Conservation (phyloP, 2,888 invertebrate genomes). For the Synergus japonicus region DNA sequence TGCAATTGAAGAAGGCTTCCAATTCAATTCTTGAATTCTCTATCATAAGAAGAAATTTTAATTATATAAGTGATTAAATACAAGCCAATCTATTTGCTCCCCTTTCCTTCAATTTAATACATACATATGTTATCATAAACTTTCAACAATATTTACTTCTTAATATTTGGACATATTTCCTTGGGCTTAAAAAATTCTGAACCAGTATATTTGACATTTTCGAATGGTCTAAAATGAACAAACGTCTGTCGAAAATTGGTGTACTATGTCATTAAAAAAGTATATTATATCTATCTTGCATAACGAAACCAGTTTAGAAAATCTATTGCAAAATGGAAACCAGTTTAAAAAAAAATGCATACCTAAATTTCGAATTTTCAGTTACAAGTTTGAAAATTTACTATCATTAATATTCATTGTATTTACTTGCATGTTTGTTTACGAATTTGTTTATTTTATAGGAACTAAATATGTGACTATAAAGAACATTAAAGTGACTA, state of each 20-base stretch:
- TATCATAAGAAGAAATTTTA: neutral
- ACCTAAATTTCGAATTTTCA: neutral
- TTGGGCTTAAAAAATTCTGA: neutral
- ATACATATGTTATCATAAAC: too few species aligned
- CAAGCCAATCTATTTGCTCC: neutral
- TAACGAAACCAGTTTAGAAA: constrained; percentile 15
- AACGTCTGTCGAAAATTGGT: neutral
- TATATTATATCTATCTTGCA: neutral
- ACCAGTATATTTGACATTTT: constrained; percentile 13
- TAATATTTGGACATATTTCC: neutral
- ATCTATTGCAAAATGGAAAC: constrained; percentile 33
- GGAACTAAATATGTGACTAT: too few species aligned
- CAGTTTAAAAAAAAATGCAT: neutral
- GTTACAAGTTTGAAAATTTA: neutral
- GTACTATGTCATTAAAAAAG: constrained; percentile 16
- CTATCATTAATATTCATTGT: neutral
- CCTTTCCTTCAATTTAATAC: neutral
- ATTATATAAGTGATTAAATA: neutral
- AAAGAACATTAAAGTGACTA: neutral
- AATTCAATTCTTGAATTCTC: neutral
- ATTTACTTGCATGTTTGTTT: neutral
- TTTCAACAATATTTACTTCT: neutral
- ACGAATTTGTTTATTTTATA: too few species aligned
- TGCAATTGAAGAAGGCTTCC: neutral
- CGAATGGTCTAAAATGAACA: neutral